Conservation (phyloP, 2,797 vertebrate genomes). For the Bradypodion pumilum region DNA sequence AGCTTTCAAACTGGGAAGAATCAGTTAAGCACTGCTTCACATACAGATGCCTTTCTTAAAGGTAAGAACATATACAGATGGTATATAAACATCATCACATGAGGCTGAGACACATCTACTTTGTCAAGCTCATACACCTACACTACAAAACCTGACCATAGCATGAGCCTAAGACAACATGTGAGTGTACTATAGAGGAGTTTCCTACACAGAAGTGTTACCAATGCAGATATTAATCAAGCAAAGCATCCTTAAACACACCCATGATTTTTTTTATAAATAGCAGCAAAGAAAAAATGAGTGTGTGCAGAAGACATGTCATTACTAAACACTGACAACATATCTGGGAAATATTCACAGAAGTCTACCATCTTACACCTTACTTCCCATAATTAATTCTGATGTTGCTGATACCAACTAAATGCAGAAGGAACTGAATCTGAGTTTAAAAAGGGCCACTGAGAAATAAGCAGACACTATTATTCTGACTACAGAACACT, state of each 20-base stretch:
- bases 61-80: not conserved
- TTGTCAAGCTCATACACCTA: not conserved
- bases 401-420: no score
- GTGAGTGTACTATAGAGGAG: no score
- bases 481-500: not conserved
- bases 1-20: not conserved
- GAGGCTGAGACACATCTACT: not conserved
- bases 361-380: not conserved
- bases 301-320: not conserved
- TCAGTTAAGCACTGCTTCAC: not conserved
- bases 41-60: not conserved
- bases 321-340: not conserved
- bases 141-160: not conserved
- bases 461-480: not conserved
- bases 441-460: not conserved
- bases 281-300: not conserved
- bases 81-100: not conserved
- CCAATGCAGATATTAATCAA: not conserved
- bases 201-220: not conserved
- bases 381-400: not conserved
- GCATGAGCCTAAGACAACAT: not conserved
- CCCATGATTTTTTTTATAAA: not conserved
- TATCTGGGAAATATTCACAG: not conserved
- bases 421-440: no score
- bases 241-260: not conserved